Evolutionary conservation across 2,797 vertebrate genomes (phyloP).

Genomic region (Ctenopoma kingsleyae): DNA sequence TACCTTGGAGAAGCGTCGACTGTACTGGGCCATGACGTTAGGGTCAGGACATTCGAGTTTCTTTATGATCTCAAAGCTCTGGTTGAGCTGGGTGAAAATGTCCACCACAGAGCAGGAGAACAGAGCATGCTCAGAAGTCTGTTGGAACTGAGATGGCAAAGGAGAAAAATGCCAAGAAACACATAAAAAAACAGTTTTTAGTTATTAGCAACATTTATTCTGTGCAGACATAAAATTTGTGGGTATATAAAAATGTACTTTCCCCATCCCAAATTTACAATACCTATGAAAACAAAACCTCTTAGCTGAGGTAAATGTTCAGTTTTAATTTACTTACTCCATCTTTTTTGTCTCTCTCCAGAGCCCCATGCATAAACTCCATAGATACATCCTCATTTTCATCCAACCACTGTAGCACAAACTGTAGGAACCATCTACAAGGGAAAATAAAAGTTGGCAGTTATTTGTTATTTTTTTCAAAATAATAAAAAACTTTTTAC

Average conservation of each 20-base stretch:
- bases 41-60: constrained; percentile 98
- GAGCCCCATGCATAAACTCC: constrained; percentile 96
- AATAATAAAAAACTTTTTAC: not conserved
- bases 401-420: constrained; percentile 97
- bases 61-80: constrained; percentile 99
- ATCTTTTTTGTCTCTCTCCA: constrained; percentile 98
- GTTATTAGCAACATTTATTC: not conserved
- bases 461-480: not conserved
- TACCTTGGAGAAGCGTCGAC: constrained; percentile 97
- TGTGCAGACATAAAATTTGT: not conserved
- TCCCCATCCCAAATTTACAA: not conserved
- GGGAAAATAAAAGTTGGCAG: constrained; percentile 1
- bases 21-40: constrained; percentile 93
- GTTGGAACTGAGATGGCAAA: constrained; percentile 89
- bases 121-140: constrained; percentile 97
- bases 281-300: not conserved
- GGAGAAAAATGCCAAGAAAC: not conserved
- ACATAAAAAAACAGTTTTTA: not conserved
- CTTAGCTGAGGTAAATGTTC: not conserved
- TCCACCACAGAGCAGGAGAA: constrained; percentile 99
- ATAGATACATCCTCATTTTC: constrained; percentile 98
- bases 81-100: constrained; percentile 98
- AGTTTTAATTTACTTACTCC: constrained; percentile 85
- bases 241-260: not conserved
- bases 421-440: constrained; percentile 95